Percentiles rank a stretch among this genome's conserved stretches.
phyloP scores from a whole-genome alignment of 2,888 invertebrate species.

The Lasioglossum figueresi region DNA sequence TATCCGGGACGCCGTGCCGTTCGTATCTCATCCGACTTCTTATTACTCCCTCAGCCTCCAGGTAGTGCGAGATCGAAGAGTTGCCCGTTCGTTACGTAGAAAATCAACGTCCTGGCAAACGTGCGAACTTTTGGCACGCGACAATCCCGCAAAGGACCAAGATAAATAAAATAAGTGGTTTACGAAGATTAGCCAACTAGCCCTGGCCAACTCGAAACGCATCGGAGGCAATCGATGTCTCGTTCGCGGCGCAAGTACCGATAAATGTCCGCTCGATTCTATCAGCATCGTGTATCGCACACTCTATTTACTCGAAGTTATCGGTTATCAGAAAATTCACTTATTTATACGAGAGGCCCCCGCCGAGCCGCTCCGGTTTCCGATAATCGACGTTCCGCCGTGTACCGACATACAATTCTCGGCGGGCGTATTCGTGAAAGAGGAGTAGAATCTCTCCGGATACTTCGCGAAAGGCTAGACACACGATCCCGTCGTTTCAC shows the following conservation, averaged over 20 bases:
- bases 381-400: constrained; percentile 37
- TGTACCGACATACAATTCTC: constrained; percentile 18
- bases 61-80: too few relatives aligned
- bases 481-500: constrained; percentile 23
- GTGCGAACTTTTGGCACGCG: background rate
- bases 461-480: constrained; percentile 8
- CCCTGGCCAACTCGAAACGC: background rate
- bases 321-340: constrained; percentile 49
- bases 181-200: background rate
- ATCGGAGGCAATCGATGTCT: background rate
- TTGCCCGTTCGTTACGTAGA: too few relatives aligned
- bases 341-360: constrained; percentile 24
- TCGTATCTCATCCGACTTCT: constrained; percentile 64
- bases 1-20: constrained; percentile 15
- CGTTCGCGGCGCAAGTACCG: background rate
- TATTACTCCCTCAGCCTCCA: constrained; percentile 58
- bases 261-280: constrained; percentile 13
- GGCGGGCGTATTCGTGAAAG: background rate
- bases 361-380: background rate
- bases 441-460: constrained; percentile 13
- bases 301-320: constrained; percentile 35
- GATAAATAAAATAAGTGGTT: background rate
- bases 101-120: too few relatives aligned
- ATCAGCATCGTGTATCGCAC: constrained; percentile 31
- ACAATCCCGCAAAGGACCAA: background rate